Conservation (phyloP, 2,888 invertebrate genomes). For the Lasioglossum morio region DNA sequence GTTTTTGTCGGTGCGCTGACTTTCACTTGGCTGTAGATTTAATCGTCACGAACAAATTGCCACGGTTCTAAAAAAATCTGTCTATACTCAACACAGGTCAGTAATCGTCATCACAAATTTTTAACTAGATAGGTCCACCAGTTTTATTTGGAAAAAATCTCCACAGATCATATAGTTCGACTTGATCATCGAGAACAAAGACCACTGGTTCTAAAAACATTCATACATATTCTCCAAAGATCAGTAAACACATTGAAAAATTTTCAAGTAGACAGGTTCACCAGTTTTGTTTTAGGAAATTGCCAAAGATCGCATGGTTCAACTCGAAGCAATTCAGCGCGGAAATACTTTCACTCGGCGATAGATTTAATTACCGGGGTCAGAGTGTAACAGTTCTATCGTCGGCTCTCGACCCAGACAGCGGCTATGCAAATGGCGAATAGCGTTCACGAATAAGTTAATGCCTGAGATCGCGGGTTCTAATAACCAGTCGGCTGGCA, state of each 20-base stretch:
- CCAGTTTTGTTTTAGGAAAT: not conserved
- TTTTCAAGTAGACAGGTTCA: not conserved
- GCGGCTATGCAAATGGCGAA: constrained; percentile 59
- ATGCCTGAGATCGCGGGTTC: constrained; percentile 56
- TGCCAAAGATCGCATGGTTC: not conserved
- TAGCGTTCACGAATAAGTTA: constrained; percentile 61
- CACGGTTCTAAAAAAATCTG: not conserved
- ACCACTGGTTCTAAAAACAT: constrained; percentile 32
- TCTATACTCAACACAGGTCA: not conserved
- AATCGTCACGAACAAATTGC: not conserved
- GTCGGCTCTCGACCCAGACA: constrained; percentile 51
- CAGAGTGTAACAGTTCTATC: constrained; percentile 59
- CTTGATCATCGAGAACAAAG: constrained; percentile 31
- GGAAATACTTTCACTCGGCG: not conserved
- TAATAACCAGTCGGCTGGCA: constrained; percentile 64
- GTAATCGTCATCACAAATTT: not conserved
- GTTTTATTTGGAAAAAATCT: not conserved
- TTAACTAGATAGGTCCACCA: not conserved
- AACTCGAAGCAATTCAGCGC: not conserved
- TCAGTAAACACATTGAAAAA: not conserved
- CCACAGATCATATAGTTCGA: not conserved
- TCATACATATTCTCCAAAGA: not conserved
- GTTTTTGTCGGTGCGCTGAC: not conserved
- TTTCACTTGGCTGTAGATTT: not conserved
- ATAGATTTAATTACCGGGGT: constrained; percentile 7